These are phyloP conservation scores for Hofmannophila pseudospretella DNA, from an alignment of 2,888 invertebrate genomes.

Conservation along the genomic window DNA sequence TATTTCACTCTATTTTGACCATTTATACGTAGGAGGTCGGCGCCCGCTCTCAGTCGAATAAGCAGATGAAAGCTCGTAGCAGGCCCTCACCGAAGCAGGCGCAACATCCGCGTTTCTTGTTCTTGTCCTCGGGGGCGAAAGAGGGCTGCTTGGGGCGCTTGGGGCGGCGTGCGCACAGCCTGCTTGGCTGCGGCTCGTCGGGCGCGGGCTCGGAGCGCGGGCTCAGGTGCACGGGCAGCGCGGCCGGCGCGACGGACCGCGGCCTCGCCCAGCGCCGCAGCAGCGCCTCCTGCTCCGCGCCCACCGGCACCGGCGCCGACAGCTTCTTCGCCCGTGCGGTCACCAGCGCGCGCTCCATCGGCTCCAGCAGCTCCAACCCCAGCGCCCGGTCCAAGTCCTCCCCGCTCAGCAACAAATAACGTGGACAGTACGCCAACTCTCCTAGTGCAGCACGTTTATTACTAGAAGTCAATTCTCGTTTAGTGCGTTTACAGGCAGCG, in stretches of 20 bases:
- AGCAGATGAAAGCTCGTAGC: slow-evolving; percentile 69
- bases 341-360: slow-evolving; percentile 65
- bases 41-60: slow-evolving; percentile 66
- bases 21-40: slow-evolving; percentile 12
- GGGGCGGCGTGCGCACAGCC: slow-evolving; percentile 50
- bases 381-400: slow-evolving; percentile 80
- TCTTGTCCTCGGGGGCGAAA: slow-evolving; percentile 58
- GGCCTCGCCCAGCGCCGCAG: slow-evolving; percentile 65
- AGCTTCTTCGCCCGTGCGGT: slow-evolving; percentile 58
- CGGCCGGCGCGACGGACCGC: slow-evolving; percentile 55
- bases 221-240: slow-evolving; percentile 64
- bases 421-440: slow-evolving; percentile 78
- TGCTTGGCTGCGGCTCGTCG: slow-evolving; percentile 51
- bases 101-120: slow-evolving; percentile 60
- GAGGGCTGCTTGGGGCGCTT: slow-evolving; percentile 61
- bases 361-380: slow-evolving; percentile 59
- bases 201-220: slow-evolving; percentile 51
- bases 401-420: slow-evolving; percentile 82
- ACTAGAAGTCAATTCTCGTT: slow-evolving; percentile 60
- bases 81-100: slow-evolving; percentile 71
- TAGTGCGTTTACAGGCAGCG: slow-evolving; percentile 62
- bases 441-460: slow-evolving; percentile 68
- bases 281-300: slow-evolving; percentile 63
- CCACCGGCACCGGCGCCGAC: slow-evolving; percentile 64
- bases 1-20: slow-evolving; percentile 5